Evolutionary conservation across 2,888 invertebrate genomes (phyloP).

Genomic region (Holacanthella duospinosa): DNA sequence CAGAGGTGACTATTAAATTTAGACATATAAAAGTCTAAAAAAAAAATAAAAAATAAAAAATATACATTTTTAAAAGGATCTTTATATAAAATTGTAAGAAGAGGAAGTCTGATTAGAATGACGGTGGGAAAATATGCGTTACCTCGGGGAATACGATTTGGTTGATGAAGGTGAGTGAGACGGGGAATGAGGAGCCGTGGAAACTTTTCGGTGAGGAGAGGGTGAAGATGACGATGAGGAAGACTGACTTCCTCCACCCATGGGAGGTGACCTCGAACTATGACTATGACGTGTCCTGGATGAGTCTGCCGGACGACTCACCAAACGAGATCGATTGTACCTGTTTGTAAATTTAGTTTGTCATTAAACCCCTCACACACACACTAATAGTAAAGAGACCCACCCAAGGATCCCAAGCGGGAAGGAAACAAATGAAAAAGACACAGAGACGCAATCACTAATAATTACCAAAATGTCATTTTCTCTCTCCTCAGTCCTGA

Average conservation of each 20-base stretch:
- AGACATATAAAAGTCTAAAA: no score
- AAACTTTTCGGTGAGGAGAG: slow-evolving; percentile 36
- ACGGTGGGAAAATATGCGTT: no score
- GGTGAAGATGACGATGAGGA: slow-evolving; percentile 37
- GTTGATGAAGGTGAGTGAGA: slow-evolving; percentile 38
- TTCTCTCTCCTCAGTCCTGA: not conserved
- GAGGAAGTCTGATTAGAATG: no score
- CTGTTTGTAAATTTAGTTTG: slow-evolving; percentile 17
- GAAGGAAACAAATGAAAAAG: not conserved
- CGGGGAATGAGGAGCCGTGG: slow-evolving; percentile 35
- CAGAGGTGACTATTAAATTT: no score
- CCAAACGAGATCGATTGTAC: slow-evolving; percentile 37
- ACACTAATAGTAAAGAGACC: no score
- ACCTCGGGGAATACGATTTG: slow-evolving; percentile 38
- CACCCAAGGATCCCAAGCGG: slow-evolving; percentile 8
- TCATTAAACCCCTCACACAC: not conserved
- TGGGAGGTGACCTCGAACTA: slow-evolving; percentile 34
- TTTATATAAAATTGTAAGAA: no score
- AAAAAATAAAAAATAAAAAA: no score
- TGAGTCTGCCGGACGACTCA: slow-evolving; percentile 36
- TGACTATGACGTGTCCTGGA: slow-evolving; percentile 35
- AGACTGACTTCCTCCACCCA: slow-evolving; percentile 35
- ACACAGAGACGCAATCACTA: not conserved
- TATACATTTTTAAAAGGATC: no score
- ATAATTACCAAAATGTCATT: not conserved